Evolutionary conservation across 2,797 vertebrate genomes (phyloP).

Genomic region (Bryconaethiops microstoma): DNA sequence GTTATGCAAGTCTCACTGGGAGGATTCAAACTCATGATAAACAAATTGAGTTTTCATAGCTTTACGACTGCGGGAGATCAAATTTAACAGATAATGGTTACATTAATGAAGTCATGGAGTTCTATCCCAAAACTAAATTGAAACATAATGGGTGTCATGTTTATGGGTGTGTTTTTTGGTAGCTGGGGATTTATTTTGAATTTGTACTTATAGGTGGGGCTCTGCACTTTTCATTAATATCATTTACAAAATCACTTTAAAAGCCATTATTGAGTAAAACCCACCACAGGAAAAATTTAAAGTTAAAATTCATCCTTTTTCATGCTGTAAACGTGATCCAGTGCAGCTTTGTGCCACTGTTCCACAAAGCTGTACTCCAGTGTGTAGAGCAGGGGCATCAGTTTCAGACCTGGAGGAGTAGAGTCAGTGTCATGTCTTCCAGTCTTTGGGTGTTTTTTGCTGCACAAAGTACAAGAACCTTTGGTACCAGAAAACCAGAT

Average conservation of each 20-base stretch:
- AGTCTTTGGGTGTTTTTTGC: too few species aligned
- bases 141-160: neutral
- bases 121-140: constrained; percentile 6
- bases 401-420: too few species aligned
- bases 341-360: too few species aligned
- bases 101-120: constrained; percentile 6
- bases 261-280: neutral
- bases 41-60: neutral
- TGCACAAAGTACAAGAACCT: too few species aligned
- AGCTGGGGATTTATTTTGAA: too few species aligned
- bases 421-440: too few species aligned
- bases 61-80: neutral
- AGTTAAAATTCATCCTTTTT: too few species aligned
- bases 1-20: neutral
- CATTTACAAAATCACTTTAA: neutral
- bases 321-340: too few species aligned
- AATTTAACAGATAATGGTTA: neutral
- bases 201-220: neutral
- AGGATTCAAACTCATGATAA: neutral
- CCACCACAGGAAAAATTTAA: neutral
- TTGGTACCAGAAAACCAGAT: too few species aligned
- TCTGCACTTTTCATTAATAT: neutral
- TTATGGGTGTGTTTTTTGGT: neutral
- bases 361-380: too few species aligned
- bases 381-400: too few species aligned